These are phyloP conservation scores for Actinernus sp. DNA, from an alignment of 92 coral and sea anemone genomes.

Conservation along the genomic window DNA sequence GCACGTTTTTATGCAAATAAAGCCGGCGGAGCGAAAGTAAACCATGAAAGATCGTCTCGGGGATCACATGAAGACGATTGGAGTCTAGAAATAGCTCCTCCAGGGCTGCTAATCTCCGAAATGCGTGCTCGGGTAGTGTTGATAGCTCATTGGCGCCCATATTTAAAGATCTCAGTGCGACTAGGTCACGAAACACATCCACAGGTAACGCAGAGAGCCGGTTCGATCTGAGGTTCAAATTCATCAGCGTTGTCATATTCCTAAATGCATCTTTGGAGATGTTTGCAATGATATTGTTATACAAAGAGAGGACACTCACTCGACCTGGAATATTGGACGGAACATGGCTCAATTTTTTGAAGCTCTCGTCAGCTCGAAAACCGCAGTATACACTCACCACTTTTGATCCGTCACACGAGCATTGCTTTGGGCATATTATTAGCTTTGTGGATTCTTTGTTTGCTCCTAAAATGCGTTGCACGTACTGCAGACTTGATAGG, in stretches of 20 bases:
- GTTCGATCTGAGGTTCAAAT: slow-evolving; percentile 76
- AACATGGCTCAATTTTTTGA: slow-evolving; percentile 51
- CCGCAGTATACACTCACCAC: slow-evolving; percentile 59
- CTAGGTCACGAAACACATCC: slow-evolving; percentile 85
- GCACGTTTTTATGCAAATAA: slow-evolving; percentile 77
- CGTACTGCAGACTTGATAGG: slow-evolving; percentile 3
- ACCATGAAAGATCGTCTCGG: slow-evolving; percentile 73
- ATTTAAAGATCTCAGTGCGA: slow-evolving; percentile 72
- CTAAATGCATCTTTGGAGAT: slow-evolving; percentile 68
- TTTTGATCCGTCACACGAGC: slow-evolving; percentile 43
- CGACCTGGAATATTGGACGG: slow-evolving; percentile 76
- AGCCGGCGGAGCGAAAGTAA: slow-evolving; percentile 76
- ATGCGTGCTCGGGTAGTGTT: slow-evolving; percentile 73
- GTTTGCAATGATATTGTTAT: slow-evolving; percentile 66
- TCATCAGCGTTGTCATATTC: slow-evolving; percentile 72
- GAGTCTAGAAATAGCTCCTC: slow-evolving; percentile 83
- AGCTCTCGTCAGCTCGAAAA: slow-evolving; percentile 40
- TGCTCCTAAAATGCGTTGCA: not conserved
- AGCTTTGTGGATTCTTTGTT: not conserved
- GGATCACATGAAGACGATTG: slow-evolving; percentile 73
- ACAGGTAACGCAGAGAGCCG: slow-evolving; percentile 75
- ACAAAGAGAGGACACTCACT: slow-evolving; percentile 70
- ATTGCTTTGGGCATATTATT: slow-evolving; percentile 44
- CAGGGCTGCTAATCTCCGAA: slow-evolving; percentile 68
- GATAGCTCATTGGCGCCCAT: slow-evolving; percentile 78